Conservation (phyloP, 2,797 vertebrate species). For the Amblyraja radiata region DNA sequence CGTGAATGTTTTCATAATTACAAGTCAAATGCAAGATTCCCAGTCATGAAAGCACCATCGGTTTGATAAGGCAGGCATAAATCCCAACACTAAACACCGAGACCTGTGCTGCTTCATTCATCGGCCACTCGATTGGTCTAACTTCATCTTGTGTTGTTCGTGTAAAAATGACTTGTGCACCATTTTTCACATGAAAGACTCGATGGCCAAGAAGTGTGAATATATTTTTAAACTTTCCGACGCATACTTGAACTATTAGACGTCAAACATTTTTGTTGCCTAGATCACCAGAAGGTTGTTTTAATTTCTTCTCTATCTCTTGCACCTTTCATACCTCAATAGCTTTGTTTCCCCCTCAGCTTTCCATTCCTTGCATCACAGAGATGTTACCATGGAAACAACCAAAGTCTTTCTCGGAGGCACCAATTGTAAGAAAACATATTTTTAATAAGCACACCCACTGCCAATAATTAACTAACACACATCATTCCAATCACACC, state of each 20-base stretch:
- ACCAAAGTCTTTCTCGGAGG: neutral
- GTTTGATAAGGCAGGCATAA: neutral
- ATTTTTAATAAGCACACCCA: neutral
- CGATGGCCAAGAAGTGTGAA: neutral
- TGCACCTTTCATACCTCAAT: neutral
- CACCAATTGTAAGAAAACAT: neutral
- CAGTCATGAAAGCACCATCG: neutral
- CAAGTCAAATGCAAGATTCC: neutral
- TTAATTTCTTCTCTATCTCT: neutral
- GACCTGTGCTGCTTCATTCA: neutral
- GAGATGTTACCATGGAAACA: slow-evolving; percentile 4
- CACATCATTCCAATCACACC: neutral
- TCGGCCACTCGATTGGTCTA: neutral
- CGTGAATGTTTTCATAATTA: neutral
- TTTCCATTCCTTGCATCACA: neutral
- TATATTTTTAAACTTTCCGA: neutral
- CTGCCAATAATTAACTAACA: neutral
- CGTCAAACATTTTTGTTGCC: too few relatives aligned
- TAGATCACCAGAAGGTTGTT: neutral
- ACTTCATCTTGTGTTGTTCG: neutral
- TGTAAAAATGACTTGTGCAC: neutral
- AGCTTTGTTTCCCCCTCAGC: neutral
- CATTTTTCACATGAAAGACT: neutral
- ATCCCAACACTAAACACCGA: neutral
- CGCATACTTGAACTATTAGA: neutral